These are phyloP conservation scores for Centropus unirufus DNA, from an alignment of 2,113 vertebrate species.

Conservation along the genomic window DNA sequence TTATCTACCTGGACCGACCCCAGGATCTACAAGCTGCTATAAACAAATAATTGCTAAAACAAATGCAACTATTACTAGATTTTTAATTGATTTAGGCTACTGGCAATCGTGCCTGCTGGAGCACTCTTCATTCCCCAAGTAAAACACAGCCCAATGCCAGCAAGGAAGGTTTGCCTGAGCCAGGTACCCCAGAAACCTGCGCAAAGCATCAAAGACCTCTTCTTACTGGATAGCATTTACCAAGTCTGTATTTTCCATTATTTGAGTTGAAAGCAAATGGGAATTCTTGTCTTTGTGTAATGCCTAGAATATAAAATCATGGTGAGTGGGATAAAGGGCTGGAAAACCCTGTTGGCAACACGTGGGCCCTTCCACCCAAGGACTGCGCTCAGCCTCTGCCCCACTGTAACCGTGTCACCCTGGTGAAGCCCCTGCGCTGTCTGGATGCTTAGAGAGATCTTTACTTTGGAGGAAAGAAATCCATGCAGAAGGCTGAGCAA, in stretches of 20 bases:
- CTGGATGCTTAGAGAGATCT: not conserved
- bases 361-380: not conserved
- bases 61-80: not conserved
- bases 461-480: not conserved
- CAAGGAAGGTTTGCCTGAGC: not conserved
- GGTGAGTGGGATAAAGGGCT: not conserved
- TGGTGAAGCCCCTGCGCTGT: not conserved
- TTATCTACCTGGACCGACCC: not conserved
- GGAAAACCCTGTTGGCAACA: not conserved
- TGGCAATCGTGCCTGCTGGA: not conserved
- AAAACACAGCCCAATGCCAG: not conserved
- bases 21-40: not conserved
- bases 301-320: not conserved
- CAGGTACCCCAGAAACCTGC: not conserved
- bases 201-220: not conserved
- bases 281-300: not conserved
- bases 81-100: not conserved
- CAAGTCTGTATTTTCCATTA: not conserved
- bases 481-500: not conserved
- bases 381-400: not conserved
- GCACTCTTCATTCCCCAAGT: not conserved
- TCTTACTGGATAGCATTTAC: not conserved
- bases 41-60: not conserved
- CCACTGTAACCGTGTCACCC: not conserved
- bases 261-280: not conserved